phyloP scores from a whole-genome alignment of 2,113 vertebrate species.

The Gavia stellata region DNA sequence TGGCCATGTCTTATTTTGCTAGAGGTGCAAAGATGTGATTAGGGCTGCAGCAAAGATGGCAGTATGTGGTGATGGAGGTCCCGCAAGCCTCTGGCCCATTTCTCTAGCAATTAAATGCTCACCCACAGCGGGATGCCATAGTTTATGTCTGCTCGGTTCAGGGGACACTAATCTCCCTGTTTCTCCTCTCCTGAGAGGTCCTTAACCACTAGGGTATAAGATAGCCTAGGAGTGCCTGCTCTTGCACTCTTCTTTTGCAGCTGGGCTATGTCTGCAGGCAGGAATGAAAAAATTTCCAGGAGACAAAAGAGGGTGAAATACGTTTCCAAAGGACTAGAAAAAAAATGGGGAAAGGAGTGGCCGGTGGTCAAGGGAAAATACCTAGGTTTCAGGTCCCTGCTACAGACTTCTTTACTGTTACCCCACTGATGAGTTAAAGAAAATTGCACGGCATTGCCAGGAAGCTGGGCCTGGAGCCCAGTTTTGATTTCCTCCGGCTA shows the following conservation, averaged over 20 bases:
- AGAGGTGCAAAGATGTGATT: too few relatives aligned
- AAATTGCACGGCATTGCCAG: neutral
- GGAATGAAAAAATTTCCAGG: neutral
- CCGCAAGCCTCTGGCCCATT: neutral
- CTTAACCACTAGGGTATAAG: neutral
- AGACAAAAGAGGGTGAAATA: neutral
- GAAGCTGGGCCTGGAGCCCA: neutral
- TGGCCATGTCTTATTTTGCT: neutral
- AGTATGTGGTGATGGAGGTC: fast-evolving
- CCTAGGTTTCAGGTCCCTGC: neutral
- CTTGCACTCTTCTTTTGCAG: neutral
- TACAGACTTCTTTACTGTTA: neutral
- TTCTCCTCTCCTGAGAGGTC: neutral
- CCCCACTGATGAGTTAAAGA: neutral
- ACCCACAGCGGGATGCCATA: neutral
- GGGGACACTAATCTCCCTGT: neutral
- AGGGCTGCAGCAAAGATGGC: fast-evolving
- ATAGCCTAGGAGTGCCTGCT: neutral
- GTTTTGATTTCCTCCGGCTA: neutral
- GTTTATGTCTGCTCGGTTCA: neutral
- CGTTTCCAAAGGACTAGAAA: neutral
- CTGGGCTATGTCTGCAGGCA: neutral
- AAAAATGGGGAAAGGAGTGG: neutral
- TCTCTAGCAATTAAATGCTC: neutral
- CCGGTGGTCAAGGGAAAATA: neutral